A percentile compares a stretch with the other conserved stretches of the same genome.
Conservation (phyloP, 2,888 invertebrate genomes). For the Xestoiulus laeticollis region DNA sequence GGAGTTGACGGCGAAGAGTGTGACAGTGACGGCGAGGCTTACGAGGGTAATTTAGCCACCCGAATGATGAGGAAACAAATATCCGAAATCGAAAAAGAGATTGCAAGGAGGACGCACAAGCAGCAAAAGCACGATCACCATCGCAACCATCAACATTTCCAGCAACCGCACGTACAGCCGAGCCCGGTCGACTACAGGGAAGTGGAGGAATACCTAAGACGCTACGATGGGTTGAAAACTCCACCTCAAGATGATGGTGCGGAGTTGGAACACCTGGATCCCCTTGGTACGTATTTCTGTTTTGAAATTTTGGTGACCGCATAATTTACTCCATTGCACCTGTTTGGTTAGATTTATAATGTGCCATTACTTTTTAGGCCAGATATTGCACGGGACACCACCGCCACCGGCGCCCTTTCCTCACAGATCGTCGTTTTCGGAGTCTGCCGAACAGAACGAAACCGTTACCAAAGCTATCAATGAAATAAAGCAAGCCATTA, state of each 20-base stretch:
- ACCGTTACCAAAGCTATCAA: slow-evolving; percentile 58
- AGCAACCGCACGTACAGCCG: slow-evolving; percentile 53
- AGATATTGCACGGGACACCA: slow-evolving; percentile 24
- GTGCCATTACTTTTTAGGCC: slow-evolving; percentile 4
- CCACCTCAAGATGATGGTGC: not conserved
- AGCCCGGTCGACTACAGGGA: slow-evolving; percentile 53
- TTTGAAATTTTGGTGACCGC: not conserved
- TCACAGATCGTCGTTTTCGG: slow-evolving; percentile 50
- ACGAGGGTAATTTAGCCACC: slow-evolving; percentile 77
- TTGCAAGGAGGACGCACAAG: slow-evolving; percentile 65
- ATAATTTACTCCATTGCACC: not conserved
- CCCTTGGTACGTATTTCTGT: slow-evolving; percentile 65
- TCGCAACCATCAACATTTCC: slow-evolving; percentile 50
- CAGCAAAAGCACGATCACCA: slow-evolving; percentile 59
- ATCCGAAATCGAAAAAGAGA: slow-evolving; percentile 77
- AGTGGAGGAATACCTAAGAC: slow-evolving; percentile 54
- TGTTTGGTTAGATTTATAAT: not conserved
- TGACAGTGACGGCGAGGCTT: slow-evolving; percentile 30
- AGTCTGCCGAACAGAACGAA: slow-evolving; percentile 50
- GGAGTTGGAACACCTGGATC: slow-evolving; percentile 79
- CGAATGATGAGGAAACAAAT: slow-evolving; percentile 73
- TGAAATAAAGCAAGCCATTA: slow-evolving; percentile 59
- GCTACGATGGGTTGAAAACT: slow-evolving; percentile 46
- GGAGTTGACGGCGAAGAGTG: slow-evolving; percentile 42
- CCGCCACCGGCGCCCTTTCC: slow-evolving; percentile 53